These are phyloP conservation scores for Pteropus rufus DNA, from an alignment of 2,797 vertebrate species.

Conservation along the genomic window DNA sequence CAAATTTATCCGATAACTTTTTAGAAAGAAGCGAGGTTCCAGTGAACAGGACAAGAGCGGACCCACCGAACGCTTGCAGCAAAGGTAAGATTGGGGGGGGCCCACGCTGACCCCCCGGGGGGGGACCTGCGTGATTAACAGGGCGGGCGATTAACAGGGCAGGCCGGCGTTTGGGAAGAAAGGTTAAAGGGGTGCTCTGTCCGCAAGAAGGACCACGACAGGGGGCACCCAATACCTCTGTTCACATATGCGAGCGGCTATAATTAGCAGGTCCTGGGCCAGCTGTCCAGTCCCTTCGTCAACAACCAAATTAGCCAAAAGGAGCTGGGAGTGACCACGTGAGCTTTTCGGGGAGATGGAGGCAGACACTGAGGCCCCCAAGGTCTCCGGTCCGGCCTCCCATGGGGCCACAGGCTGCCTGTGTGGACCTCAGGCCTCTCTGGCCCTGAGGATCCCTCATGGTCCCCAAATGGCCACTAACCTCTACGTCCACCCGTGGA, in stretches of 20 bases:
- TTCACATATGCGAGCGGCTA: not conserved
- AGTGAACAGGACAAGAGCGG: not conserved
- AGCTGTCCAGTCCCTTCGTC: constrained; percentile 23
- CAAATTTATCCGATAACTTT: constrained; percentile 1
- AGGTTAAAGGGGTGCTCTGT: not conserved
- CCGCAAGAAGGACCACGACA: not conserved
- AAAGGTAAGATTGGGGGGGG: constrained; percentile 49
- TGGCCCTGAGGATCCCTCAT: not conserved
- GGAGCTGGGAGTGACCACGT: not conserved
- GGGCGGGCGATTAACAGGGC: not conserved
- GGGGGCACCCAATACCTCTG: not conserved
- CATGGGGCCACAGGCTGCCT: not conserved
- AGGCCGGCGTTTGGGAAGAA: fast-evolving
- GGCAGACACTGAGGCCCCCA: not conserved
- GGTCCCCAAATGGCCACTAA: not conserved
- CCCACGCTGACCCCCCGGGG: not conserved
- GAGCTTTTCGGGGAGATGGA: not conserved
- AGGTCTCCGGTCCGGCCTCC: not conserved
- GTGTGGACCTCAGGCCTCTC: not conserved
- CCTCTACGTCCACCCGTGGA: fast-evolving
- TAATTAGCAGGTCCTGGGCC: constrained; percentile 27
- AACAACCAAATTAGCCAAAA: not conserved
- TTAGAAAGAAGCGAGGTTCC: not conserved
- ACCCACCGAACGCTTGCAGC: not conserved
- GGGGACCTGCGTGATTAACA: fast-evolving